A percentile compares a stretch with the other conserved stretches of the same genome.
Conservation (phyloP, 2,113 vertebrate species). For the Bolborhynchus lineola region DNA sequence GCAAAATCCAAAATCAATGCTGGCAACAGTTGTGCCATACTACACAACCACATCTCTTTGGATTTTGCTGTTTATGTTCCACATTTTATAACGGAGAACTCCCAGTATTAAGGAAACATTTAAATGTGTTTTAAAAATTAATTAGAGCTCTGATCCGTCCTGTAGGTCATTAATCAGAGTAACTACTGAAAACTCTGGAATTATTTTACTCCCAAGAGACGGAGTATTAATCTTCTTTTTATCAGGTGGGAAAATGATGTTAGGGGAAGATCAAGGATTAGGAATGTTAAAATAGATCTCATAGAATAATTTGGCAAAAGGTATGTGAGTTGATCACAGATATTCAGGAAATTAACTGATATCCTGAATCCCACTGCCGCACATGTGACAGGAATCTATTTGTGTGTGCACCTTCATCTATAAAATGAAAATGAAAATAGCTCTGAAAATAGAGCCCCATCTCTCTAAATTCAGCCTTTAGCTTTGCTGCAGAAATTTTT, state of each 20-base stretch:
- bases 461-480: background rate
- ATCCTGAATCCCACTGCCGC: background rate
- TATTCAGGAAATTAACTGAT: background rate
- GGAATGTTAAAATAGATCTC: background rate
- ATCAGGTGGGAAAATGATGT: background rate
- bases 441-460: background rate
- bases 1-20: background rate
- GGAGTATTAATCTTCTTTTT: background rate
- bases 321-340: background rate
- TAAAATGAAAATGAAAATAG: background rate
- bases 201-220: background rate
- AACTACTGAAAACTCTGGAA: background rate
- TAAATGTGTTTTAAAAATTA: background rate
- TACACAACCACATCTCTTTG: background rate
- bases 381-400: background rate
- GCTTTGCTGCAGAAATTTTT: background rate
- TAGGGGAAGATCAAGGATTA: background rate
- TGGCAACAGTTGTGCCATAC: background rate
- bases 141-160: background rate
- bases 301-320: background rate
- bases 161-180: background rate
- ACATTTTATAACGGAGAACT: background rate
- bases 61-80: background rate
- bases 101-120: background rate
- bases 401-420: background rate